phyloP scores from a whole-genome alignment of 1,140 invertebrate species.

The Aradophagus sp. region DNA sequence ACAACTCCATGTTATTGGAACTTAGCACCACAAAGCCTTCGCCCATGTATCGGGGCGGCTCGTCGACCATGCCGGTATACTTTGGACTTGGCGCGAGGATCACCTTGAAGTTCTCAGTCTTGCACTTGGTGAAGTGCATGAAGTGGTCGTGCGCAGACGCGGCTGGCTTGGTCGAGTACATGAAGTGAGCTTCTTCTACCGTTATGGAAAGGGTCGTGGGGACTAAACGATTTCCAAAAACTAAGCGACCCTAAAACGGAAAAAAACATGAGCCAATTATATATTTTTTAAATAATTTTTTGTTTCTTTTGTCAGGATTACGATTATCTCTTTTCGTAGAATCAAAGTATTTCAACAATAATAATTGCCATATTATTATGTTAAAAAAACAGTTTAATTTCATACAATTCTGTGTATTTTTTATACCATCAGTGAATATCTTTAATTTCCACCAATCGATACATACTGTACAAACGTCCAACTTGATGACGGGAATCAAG shows the following conservation, averaged over 20 bases:
- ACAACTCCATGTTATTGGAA: constrained; percentile 94
- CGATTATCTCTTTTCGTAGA: too few species aligned
- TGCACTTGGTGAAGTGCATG: constrained; percentile 97
- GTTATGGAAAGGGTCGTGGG: constrained; percentile 94
- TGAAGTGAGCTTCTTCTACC: constrained; percentile 95
- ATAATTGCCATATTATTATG: too few species aligned
- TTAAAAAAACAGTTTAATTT: too few species aligned
- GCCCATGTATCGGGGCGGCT: constrained; percentile 97
- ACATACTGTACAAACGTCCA: constrained; percentile 88
- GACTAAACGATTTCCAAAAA: constrained; percentile 97
- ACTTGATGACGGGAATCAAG: constrained; percentile 96
- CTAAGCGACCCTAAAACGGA: constrained; percentile 84
- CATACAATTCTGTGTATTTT: too few species aligned
- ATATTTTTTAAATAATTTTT: too few species aligned
- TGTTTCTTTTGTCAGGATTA: too few species aligned
- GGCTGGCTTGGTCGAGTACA: constrained; percentile 96
- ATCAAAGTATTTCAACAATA: too few species aligned
- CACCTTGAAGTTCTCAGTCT: constrained; percentile 95
- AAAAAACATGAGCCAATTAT: too few species aligned
- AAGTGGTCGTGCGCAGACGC: constrained; percentile 94
- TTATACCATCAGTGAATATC: too few species aligned
- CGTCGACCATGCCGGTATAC: constrained; percentile 93
- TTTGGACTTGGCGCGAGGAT: constrained; percentile 95
- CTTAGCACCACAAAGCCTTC: constrained; percentile 98
- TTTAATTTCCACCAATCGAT: too few species aligned